These are phyloP conservation scores for Halcyon malimbica DNA, from an alignment of 2,113 vertebrate genomes.

Conservation along the genomic window DNA sequence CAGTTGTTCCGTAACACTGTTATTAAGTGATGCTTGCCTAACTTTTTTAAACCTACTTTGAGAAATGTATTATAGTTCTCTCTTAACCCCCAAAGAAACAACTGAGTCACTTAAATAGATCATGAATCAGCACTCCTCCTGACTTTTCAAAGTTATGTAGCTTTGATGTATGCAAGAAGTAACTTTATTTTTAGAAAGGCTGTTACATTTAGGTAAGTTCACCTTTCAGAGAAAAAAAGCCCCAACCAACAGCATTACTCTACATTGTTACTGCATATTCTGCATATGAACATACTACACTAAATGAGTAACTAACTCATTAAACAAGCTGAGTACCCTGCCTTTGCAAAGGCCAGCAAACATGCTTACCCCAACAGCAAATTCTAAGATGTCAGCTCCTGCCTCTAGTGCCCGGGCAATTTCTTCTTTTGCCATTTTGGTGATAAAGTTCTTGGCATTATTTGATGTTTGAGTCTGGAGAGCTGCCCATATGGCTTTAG, in stretches of 20 bases:
- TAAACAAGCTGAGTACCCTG: not conserved
- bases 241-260: not conserved
- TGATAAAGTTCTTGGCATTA: conserved; percentile 98
- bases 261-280: not conserved
- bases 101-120: not conserved
- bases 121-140: not conserved
- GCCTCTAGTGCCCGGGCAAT: conserved; percentile 80
- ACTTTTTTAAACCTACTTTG: not conserved
- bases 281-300: not conserved
- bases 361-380: conserved; percentile 91
- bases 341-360: not conserved
- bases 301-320: not conserved
- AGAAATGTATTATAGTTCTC: not conserved
- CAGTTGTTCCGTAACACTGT: not conserved
- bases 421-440: conserved; percentile 94
- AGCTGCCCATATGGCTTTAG: conserved; percentile 90
- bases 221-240: not conserved
- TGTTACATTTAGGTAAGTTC: not conserved
- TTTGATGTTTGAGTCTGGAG: conserved; percentile 92
- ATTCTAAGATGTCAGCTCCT: conserved; percentile 81
- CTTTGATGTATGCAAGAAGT: not conserved
- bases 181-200: not conserved
- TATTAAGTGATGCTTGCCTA: not conserved
- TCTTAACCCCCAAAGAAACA: not conserved
- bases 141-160: not conserved